These are phyloP conservation scores for Tetragonisca angustula DNA, from an alignment of 2,888 invertebrate species.

Conservation along the genomic window DNA sequence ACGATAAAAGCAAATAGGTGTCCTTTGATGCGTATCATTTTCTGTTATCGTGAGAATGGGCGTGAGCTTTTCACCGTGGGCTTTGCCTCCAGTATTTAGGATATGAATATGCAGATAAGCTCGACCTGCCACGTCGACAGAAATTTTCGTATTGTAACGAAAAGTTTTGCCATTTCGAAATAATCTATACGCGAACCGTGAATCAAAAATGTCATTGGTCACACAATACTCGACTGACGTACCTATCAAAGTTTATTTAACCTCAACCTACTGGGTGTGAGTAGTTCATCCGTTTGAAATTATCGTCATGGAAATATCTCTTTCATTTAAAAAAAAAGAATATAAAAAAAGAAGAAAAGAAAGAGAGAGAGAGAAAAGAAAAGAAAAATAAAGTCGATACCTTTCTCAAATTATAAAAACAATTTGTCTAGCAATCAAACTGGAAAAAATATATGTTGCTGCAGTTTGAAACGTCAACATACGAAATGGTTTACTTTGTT, in stretches of 20 bases:
- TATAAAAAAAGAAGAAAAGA: no score
- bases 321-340: no score
- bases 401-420: no score
- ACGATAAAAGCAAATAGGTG: conserved; percentile 38
- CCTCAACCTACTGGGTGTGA: background rate
- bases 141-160: background rate
- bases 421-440: background rate
- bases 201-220: background rate
- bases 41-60: conserved; percentile 7
- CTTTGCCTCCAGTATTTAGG: background rate
- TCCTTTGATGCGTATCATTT: conserved; percentile 15
- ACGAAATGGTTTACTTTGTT: background rate
- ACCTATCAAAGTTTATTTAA: background rate
- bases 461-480: background rate
- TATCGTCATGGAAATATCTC: background rate
- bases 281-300: background rate
- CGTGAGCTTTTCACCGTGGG: background rate
- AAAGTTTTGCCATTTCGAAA: background rate
- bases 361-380: no score
- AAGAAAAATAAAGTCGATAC: no score
- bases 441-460: background rate
- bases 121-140: background rate
- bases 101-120: background rate
- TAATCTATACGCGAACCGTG: background rate
- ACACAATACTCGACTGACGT: background rate